phyloP scores from a whole-genome alignment of 2,113 vertebrate genomes.

The Tonatia bakeri region DNA sequence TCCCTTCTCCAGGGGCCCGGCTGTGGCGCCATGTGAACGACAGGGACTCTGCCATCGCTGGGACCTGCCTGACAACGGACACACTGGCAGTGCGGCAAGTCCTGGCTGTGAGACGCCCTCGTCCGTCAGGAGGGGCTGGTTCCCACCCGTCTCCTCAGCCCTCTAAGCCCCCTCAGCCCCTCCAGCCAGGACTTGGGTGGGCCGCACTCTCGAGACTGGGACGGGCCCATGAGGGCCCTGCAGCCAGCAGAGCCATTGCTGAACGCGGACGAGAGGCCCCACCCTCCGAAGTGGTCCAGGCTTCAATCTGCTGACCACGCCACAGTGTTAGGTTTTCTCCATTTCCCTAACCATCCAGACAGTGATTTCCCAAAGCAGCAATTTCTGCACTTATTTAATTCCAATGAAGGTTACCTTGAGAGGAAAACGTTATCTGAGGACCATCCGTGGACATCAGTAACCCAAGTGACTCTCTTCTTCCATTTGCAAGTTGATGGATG shows the following conservation, averaged over 20 bases:
- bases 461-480: not conserved
- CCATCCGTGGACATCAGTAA: not conserved
- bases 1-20: not conserved
- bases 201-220: not conserved
- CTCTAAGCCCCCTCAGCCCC: not conserved
- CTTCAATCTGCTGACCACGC: not conserved
- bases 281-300: not conserved
- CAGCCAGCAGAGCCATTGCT: too few relatives aligned
- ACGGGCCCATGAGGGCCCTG: not conserved
- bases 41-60: not conserved
- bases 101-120: not conserved
- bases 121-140: not conserved
- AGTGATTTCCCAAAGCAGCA: not conserved
- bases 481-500: conserved; percentile 18
- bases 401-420: not conserved
- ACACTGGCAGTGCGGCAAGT: not conserved
- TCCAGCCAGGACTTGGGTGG: not conserved
- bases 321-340: not conserved
- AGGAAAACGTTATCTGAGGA: not conserved
- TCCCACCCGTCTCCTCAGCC: not conserved
- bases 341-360: not conserved
- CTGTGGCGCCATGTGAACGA: not conserved
- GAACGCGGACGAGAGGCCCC: not conserved
- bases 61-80: not conserved
- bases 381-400: conserved; percentile 4